Base-by-base conservation (phyloP, 2,888 invertebrate genomes). In the Agonum fuliginosum region DNA sequence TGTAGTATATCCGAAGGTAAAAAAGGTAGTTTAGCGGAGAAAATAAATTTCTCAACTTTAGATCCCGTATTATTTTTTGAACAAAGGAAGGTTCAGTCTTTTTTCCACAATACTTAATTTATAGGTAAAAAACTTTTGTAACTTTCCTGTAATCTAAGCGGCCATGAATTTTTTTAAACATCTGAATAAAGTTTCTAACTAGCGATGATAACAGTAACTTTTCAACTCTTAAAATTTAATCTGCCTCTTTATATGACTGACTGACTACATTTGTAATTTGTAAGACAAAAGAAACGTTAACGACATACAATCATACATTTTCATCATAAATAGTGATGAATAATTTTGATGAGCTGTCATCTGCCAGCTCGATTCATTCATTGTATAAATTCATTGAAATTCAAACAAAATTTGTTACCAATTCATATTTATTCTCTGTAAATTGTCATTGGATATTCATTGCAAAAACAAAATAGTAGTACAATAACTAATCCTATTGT, bases 291-390 rank as follows among this genome's bases (percentile, higher is more conserved):
- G 58, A 62, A 19, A 34, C 12, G 58, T 3, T 62, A 62, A 62
- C 10, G 30, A 30, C 58, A 62, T 19, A 27, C 12, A 58, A 62
- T 34, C 27, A 62, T 17, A 30, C 58, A 62, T 62, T 30, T 51
- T 62, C 58, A 62, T 62, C 58, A 62, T 62, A 62, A 62, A 54
- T 54, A 54, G 24, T 54, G 27, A 62, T 62, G 58, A 62, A 62
- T 62, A 62, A 62, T 62, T 62, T 62, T 62, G 58, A 62, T 62
- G 17, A 30, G 8, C 14, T 30, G 58, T 62, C 58, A 62, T 62
- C 8, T 17, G 58, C 58, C 58, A 62, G 27, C 8, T 62, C 58
- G 58, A 17, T 62, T 19, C 17, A 34, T 62, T 30, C 19, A 62
- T 58, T 62, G 58, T 62, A 0, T n/a, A 10, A 4, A 30, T 24